A percentile compares a stretch with the other conserved stretches of the same genome.
These are phyloP conservation scores for Macrophya annulata DNA, from an alignment of 2,888 invertebrate genomes.

Conservation along the genomic window DNA sequence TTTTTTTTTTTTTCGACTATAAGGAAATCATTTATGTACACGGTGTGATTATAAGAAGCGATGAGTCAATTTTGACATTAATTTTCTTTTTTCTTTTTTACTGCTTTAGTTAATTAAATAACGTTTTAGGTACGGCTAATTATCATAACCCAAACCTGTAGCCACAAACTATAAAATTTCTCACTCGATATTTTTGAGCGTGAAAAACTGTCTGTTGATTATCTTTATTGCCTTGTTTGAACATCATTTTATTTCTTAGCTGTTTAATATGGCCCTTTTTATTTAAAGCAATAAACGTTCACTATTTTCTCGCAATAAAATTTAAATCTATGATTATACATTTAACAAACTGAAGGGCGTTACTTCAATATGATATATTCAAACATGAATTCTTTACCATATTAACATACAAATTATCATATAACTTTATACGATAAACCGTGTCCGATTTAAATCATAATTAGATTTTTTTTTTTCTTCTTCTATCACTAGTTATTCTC, in stretches of 20 bases:
- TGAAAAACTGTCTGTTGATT: constrained; percentile 50
- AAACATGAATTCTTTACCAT: not conserved
- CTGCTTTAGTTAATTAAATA: constrained; percentile 27
- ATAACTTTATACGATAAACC: not conserved
- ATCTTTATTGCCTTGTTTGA: constrained; percentile 51
- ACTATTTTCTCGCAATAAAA: constrained; percentile 49
- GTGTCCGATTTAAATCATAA: not conserved
- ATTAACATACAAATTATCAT: constrained; percentile 6
- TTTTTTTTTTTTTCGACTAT: no score
- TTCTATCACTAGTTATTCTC: no score
- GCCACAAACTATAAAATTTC: not conserved
- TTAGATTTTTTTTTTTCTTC: not conserved
- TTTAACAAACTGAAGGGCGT: not conserved
- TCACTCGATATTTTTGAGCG: constrained; percentile 30
- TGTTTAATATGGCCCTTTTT: constrained; percentile 49
- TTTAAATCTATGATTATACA: constrained; percentile 31
- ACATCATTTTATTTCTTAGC: constrained; percentile 45
- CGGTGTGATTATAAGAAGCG: not conserved
- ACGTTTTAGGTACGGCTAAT: constrained; percentile 30
- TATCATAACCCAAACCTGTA: constrained; percentile 47
- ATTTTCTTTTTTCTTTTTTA: not conserved
- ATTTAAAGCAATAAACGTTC: constrained; percentile 50
- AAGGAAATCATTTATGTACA: not conserved
- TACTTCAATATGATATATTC: not conserved
- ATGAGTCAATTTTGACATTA: not conserved